A percentile compares a stretch with the other conserved stretches of the same genome.
phyloP scores from a whole-genome alignment of 2,113 vertebrate species.

The Myrmecophaga tridactyla region DNA sequence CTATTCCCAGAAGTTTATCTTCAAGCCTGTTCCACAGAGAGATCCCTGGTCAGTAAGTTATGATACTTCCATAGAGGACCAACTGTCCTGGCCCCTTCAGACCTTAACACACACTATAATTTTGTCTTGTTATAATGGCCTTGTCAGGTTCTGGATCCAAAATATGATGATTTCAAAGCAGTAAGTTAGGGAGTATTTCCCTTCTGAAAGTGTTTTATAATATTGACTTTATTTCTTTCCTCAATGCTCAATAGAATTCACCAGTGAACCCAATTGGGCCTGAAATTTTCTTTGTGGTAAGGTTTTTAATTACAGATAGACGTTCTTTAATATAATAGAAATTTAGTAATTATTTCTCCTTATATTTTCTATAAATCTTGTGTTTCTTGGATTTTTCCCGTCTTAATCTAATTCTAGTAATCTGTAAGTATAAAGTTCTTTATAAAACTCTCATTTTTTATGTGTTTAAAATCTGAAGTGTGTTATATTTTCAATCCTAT shows the following conservation, averaged over 20 bases:
- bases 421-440: background rate
- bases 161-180: background rate
- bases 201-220: background rate
- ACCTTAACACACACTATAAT: background rate
- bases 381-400: background rate
- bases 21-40: background rate
- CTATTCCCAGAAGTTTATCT: background rate
- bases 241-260: slow-evolving; percentile 6
- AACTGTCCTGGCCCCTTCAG: background rate
- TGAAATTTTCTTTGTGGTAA: slow-evolving; percentile 37
- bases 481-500: background rate
- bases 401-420: background rate
- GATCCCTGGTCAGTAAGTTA: background rate
- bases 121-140: background rate
- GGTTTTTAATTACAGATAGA: background rate
- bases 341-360: background rate
- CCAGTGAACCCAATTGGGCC: background rate
- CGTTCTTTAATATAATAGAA: background rate
- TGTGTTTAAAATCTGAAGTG: background rate
- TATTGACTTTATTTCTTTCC: background rate
- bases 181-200: background rate
- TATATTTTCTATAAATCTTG: background rate
- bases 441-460: background rate
- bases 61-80: background rate
- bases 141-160: background rate